Evolutionary conservation across 2,113 vertebrate species (phyloP), one percentile per base, ranked within the genome.

Genomic region (Elgaria multicarinata): DNA sequence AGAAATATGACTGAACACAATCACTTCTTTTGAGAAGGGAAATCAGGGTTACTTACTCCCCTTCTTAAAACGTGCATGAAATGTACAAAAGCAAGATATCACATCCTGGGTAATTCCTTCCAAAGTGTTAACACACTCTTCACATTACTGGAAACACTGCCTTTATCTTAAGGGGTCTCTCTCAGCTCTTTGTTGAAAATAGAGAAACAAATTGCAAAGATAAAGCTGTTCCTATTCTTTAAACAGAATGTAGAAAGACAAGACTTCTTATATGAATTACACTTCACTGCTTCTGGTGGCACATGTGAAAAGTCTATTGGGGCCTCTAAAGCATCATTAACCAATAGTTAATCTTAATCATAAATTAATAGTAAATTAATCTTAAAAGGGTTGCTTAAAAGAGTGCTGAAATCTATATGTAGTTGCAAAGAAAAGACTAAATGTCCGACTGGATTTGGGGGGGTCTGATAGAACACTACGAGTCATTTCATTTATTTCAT

Each of bases 351-450:
- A 83, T 86, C 18, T 80, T 85, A 81, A 31, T 33, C 14, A 64
- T 42, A 42, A 39, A n/a, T n/a, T n/a, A n/a, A n/a, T n/a, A n/a
- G n/a, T n/a, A n/a, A n/a, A n/a, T n/a, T n/a, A n/a, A n/a, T n/a
- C n/a, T n/a, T n/a, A 71, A 83, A 77, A 46, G 33, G 8, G 22
- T 78, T 58, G 83, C 53, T 90, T 69, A 74, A 74, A 50, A 81
- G 18, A 67, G 8, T 86, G 62, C n/a, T 76, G 42, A 36, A 66
- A 83, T 53, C 71, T 3, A 0, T 72, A 33, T 0, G 20, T 39
- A 24, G 86, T 88, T 82, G 69, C 39, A 75, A 85, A 86, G 64
- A 87, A 84, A 26, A 86, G 79, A 79, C 13, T 2, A 83, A 74
- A 8, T 13, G 39, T 33, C 12, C 39, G 26, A 62, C 55, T 83